A percentile compares a stretch with the other conserved stretches of the same genome.
phyloP scores from a whole-genome alignment of 2,797 vertebrate genomes.

The Enteromius anoplus region DNA sequence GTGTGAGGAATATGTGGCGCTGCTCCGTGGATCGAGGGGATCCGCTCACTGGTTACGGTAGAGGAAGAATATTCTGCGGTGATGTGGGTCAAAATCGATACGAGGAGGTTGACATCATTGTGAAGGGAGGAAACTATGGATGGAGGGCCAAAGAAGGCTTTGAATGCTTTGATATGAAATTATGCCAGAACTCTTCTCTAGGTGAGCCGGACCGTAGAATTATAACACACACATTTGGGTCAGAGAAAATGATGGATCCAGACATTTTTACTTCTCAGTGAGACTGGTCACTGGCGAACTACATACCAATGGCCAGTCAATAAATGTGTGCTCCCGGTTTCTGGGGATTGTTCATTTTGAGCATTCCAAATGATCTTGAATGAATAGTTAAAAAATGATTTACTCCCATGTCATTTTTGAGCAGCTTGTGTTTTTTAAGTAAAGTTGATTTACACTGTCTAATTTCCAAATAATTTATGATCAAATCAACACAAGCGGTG shows the following conservation, averaged over 20 bases:
- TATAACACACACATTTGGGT: not conserved
- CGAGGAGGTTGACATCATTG: conserved; percentile 84
- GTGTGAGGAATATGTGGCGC: conserved; percentile 87
- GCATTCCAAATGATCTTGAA: not conserved
- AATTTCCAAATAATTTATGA: not conserved
- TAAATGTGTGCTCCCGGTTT: not conserved
- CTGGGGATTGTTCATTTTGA: not conserved
- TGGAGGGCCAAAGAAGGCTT: conserved; percentile 91
- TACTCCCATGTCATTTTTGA: not conserved
- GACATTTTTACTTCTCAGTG: not conserved
- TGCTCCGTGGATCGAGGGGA: conserved; percentile 86
- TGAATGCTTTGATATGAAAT: conserved; percentile 82
- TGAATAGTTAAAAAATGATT: not conserved
- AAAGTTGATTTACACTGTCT: not conserved
- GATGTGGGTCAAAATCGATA: conserved; percentile 87
- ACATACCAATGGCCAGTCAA: conserved; percentile 7
- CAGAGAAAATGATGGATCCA: not conserved
- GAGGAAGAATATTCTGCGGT: conserved; percentile 86
- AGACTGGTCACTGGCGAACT: conserved; percentile 5
- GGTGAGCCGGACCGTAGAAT: conserved; percentile 62
- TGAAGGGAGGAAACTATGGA: conserved; percentile 85
- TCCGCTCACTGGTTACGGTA: conserved; percentile 71
- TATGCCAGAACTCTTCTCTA: conserved; percentile 82
- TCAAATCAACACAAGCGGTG: not conserved
- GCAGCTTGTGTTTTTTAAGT: not conserved